phyloP scores from a whole-genome alignment of 2,888 invertebrate genomes.

The Aspidapion aeneum region DNA sequence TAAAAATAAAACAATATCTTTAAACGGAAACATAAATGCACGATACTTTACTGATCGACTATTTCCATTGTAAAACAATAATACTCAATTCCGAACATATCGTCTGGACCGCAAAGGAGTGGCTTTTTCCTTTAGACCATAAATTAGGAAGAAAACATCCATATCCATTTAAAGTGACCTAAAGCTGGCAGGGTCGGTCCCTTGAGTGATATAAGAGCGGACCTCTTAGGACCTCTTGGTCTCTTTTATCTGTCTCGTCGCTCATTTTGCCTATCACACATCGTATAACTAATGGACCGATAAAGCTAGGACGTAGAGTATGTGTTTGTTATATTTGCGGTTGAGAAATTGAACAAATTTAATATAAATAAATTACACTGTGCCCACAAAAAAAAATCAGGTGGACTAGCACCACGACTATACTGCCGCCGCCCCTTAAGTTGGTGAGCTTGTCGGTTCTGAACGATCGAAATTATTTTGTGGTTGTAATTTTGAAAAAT shows the following conservation, averaged over 20 bases:
- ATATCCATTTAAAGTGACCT: slow-evolving; percentile 31
- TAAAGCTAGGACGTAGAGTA: not conserved
- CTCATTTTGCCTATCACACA: slow-evolving; percentile 39
- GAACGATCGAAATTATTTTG: too few species aligned
- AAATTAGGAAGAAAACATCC: slow-evolving; percentile 25
- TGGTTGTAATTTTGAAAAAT: too few species aligned
- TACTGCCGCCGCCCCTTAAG: too few species aligned
- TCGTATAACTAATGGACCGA: not conserved
- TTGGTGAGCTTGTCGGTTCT: too few species aligned
- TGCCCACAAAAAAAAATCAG: too few species aligned
- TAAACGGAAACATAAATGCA: too few species aligned
- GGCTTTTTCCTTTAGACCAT: slow-evolving; percentile 3
- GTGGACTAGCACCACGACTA: too few species aligned
- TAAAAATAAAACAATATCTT: too few species aligned
- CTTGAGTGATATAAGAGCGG: slow-evolving; percentile 35
- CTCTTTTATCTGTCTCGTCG: slow-evolving; percentile 37
- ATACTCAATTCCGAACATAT: not conserved
- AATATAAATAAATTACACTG: too few species aligned
- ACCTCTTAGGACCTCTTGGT: slow-evolving; percentile 37
- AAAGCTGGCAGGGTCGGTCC: slow-evolving; percentile 29
- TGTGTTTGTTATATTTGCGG: too few species aligned
- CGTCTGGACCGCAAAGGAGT: not conserved
- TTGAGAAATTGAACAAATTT: too few species aligned
- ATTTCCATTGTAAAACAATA: not conserved
- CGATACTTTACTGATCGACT: too few species aligned